phyloP scores from a whole-genome alignment of 2,113 vertebrate species.

The Empidonax traillii region DNA sequence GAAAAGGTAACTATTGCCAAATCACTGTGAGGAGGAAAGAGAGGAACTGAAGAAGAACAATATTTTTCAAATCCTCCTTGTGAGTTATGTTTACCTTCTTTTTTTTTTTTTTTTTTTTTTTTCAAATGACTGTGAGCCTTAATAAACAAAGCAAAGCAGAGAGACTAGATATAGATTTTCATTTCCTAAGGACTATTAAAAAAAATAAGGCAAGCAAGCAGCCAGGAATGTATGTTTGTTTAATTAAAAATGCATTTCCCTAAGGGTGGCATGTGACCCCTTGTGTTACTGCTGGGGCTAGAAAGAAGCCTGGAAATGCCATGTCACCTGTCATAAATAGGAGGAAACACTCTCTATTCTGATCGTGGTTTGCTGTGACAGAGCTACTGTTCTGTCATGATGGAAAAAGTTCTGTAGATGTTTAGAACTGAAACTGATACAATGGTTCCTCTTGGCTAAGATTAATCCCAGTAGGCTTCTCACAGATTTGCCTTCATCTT shows the following conservation, averaged over 20 bases:
- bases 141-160: neutral
- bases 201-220: neutral
- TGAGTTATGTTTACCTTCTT: neutral
- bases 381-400: neutral
- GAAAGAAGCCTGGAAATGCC: neutral
- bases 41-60: neutral
- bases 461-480: neutral
- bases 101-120: neutral
- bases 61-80: neutral
- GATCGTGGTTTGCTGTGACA: neutral
- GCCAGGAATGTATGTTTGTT: neutral
- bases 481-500: neutral
- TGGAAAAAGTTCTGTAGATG: neutral
- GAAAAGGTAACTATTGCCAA: neutral
- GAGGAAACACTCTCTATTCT: neutral
- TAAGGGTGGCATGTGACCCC: neutral
- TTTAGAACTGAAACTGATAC: neutral
- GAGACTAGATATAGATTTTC: neutral
- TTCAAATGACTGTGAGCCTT: neutral
- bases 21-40: neutral
- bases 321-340: neutral
- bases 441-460: neutral
- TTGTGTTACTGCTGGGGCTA: neutral
- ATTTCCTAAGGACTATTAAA: neutral
- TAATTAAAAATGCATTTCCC: neutral